Evolutionary conservation across 2,888 invertebrate genomes (phyloP), one percentile per base, ranked within the genome.

Genomic region (Bellardia bayeri): DNA sequence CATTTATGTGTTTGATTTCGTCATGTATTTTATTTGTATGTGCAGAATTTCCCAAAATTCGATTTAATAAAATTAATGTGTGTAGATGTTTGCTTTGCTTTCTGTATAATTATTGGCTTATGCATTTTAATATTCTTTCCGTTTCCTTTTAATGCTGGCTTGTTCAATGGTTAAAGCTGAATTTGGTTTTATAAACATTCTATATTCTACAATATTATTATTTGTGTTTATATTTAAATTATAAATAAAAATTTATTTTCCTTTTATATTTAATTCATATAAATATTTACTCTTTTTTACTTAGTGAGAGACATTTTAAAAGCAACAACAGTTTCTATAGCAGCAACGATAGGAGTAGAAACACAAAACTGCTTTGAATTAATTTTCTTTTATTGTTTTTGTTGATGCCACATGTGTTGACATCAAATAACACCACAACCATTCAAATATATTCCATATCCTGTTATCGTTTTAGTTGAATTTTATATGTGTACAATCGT

Each of bases 151-250:
- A 13, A 7, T 51, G 4, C 51, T 6, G n/a, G 4, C 51, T 6
- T 51, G 3, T 51, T 3, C 51, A 51, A 51, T 51, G 51, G 2
- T 4, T 51, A 51, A 51, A 13, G 7, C 6, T n/a, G 5, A 51
- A n/a, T 51, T 51, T 51, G 51, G n/a, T 51, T 51, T 51, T 51
- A 13, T 51, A 51, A 51, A 51, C 51, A 51, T 51, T 51, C n/a
- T 51, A 51, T 51, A 6, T 51, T 51, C 51, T 51, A 51, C 1
- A 23, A 1, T 51, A 51, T 51, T 51, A n/a, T 51, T 51, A n/a
- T 51, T 37, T 51, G 51, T n/a, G n/a, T 51, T 51, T n/a, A 51
- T 51, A 51, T 51, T 51, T 51, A 51, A 51, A n/a, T 51, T n/a
- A 51, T 51, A 45, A 42, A 45, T 45, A 51, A 51, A 51, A n/a